Conservation (phyloP, 2,888 invertebrate genomes). For the Drosophila parthenogenetica region DNA sequence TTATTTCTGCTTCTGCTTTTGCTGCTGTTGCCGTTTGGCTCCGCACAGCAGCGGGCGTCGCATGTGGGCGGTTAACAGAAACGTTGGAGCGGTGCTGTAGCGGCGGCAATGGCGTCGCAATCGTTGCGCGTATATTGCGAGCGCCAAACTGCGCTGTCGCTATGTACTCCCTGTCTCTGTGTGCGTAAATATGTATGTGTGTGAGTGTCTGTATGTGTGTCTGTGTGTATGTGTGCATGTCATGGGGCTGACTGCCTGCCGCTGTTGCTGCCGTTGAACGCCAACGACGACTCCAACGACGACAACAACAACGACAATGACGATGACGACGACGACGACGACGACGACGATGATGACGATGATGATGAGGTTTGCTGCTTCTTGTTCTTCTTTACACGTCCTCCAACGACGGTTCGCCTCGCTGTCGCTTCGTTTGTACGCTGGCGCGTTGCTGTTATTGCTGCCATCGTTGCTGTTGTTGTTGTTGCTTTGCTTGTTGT, state of each 20-base stretch:
- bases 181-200: conserved; percentile 37
- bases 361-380: conserved; percentile 50
- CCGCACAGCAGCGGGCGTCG: conserved; percentile 63
- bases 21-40: conserved; percentile 52
- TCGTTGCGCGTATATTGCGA: conserved; percentile 67
- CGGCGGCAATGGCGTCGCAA: conserved; percentile 53
- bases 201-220: conserved; percentile 27
- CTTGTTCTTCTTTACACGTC: conserved; percentile 79
- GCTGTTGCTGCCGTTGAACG: conserved; percentile 57
- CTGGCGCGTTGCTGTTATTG: conserved; percentile 54
- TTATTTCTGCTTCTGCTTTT: conserved; percentile 26
- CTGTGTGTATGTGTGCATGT: conserved; percentile 50
- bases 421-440: conserved; percentile 66
- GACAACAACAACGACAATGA: conserved; percentile 24
- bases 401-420: conserved; percentile 69
- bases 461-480: conserved; percentile 4
- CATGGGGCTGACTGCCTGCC: conserved; percentile 59
- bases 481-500: conserved; percentile 17
- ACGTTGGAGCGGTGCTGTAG: conserved; percentile 64
- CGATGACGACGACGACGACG: conserved; percentile 10
- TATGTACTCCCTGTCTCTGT: conserved; percentile 31
- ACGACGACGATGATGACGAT: conserved; percentile 15
- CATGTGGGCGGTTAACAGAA: conserved; percentile 68
- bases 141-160: conserved; percentile 65
- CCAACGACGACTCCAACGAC: conserved; percentile 46